These are phyloP conservation scores for Ceratina calcarata DNA, from an alignment of 1,140 invertebrate genomes.

Conservation along the genomic window DNA sequence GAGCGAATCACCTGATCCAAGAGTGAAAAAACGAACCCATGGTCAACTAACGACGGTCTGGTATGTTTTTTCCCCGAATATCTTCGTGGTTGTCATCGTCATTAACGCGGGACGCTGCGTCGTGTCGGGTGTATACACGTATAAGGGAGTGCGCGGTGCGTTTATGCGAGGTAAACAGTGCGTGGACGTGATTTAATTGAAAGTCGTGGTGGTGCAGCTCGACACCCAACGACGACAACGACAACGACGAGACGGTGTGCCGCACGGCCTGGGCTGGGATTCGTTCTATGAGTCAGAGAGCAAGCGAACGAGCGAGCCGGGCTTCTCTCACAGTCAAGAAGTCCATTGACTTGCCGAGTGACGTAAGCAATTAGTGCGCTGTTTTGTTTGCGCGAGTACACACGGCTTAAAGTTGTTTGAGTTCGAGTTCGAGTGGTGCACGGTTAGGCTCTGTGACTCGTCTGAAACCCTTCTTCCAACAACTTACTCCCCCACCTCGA, in stretches of 20 bases:
- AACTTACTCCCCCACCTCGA: slow-evolving; percentile 56
- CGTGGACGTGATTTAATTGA: slow-evolving; percentile 71
- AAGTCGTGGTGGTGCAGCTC: slow-evolving; percentile 58
- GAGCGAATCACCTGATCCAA: neutral
- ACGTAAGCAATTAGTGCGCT: slow-evolving; percentile 79
- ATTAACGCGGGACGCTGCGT: slow-evolving; percentile 42
- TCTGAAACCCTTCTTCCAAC: slow-evolving; percentile 61
- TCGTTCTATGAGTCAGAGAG: slow-evolving; percentile 69
- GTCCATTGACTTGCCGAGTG: slow-evolving; percentile 77
- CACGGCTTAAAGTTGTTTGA: slow-evolving; percentile 74
- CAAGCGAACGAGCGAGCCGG: slow-evolving; percentile 12
- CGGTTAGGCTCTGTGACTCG: slow-evolving; percentile 66
- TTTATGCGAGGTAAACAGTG: slow-evolving; percentile 70
- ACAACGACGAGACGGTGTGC: slow-evolving; percentile 15
- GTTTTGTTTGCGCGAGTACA: slow-evolving; percentile 77
- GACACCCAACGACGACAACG: slow-evolving; percentile 7
- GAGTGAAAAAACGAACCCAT: slow-evolving; percentile 9
- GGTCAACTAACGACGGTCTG: neutral
- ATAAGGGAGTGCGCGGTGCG: slow-evolving; percentile 49
- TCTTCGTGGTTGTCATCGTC: slow-evolving; percentile 40
- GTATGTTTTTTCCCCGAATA: neutral
- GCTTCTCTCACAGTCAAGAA: slow-evolving; percentile 59
- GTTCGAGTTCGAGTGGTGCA: slow-evolving; percentile 70
- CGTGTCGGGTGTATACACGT: neutral
- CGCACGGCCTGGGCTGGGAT: slow-evolving; percentile 34